Evolutionary conservation across 1,140 invertebrate genomes (phyloP), one percentile per base, ranked within the genome.

Genomic region (Drosophila pseudoobscura): DNA sequence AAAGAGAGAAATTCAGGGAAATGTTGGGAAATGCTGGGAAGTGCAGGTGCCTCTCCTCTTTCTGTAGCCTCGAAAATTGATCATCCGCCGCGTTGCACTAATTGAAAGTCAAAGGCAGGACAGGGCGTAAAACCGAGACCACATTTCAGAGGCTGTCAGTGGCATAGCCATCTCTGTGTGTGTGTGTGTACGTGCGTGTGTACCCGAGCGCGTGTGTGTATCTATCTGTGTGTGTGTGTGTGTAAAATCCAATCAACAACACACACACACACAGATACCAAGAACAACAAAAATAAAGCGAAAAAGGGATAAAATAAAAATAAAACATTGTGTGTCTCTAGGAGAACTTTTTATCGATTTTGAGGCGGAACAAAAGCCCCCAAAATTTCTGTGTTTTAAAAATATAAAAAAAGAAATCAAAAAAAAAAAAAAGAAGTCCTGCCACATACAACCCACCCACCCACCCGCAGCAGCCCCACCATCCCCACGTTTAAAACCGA

Each of bases 231-330:
- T 26, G 56, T 50, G 51, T 50, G 52, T 51, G 49, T 46, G 58
- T 70, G 56, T 64, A 47, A 73, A 77, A 82, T 68, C 68, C 78
- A 80, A 79, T 71, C 77, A 79, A 65, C 35, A 29, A 43, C 53
- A 39, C 54, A 26, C 65, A 8, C 53, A 39, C 54, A 26, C 65
- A 8, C 63, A 6, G 44, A 39, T 45, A 17, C 29, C 51, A 56
- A 54, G 59, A 53, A 24, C 46, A 49, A 5, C 24, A 54, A 59
- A 54, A 15, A 53, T 6, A 49, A 26, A 45, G 44, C 57, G 39
- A 53, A 9, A 49, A 26, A 50, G 44, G 61, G 39, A 47, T 53
- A 77, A 20, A 70, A 70, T 69, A 70, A 70, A 70, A 70, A 70
- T 70, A 70, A 70, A 69, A 69, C 66, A 69, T 70, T 70, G 17